Evolutionary conservation across 2,797 vertebrate species (phyloP), one percentile per base, ranked within the genome.

Genomic region (Loris lydekkerianus): DNA sequence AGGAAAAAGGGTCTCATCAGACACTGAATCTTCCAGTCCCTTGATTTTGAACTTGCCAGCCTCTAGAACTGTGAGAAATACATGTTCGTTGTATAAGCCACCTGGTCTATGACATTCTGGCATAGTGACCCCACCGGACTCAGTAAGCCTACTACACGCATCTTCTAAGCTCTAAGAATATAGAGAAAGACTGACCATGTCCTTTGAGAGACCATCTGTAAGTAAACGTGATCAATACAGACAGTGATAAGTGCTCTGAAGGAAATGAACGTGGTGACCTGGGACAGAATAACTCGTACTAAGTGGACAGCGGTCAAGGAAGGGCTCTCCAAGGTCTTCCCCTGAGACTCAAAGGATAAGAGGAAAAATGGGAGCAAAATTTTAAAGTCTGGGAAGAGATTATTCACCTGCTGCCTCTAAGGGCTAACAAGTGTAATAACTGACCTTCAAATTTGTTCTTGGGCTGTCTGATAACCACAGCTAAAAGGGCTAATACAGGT

Each of bases 121-220:
- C 11, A 63, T 4, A 31, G 40, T 56, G 29, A 18, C 43, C 25
- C 31, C 10, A 49, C 46, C 3, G 5, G 11, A 29, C 15, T 5
- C 15, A 58, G 34, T 67, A 21, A 20, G 9, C 53, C 70, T 3
- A 11, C 14, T 3, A 1, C 8, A 0, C 1, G 31, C 15, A 8
- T 29, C 29, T 10, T 23, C 29, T 10, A 49, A 83, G 34, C 20
- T 20, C 10, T 8, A 40, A 37, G 31, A 49, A 69, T 3, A 11
- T 0, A 53, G 63, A 23, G 40, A 13, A 46, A 43, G 77, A 63
- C 18, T 21, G 43, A 34, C 23, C 6, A 18, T 86, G 89, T 46
- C 67, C 91, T n/a, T 49, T 0, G 14, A 87, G 20, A 83, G 77
- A 82, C 10, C 25, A 17, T 37, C 81, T 46, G 21, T 40, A 53